Evolutionary conservation across 2,888 invertebrate genomes (phyloP), one percentile per base, ranked within the genome.

Genomic region (Spatulosminthurus flaviceps): DNA sequence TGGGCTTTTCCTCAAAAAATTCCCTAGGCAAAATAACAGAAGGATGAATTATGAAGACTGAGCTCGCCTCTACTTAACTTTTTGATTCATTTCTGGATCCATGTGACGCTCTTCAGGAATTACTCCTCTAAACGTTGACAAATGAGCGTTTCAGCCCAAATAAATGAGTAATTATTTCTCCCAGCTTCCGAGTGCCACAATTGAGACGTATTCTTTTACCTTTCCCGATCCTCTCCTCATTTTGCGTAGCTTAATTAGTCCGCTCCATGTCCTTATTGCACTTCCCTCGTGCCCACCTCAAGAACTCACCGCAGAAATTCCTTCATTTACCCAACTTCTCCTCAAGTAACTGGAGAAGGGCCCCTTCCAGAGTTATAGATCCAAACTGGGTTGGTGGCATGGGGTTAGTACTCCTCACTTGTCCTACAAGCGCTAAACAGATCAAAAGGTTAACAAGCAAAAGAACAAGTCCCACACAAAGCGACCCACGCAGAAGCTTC

Each of bases 101-200:
- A 1, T 9, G 34, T 34, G 34, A 34, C 34, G 34, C 34, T 34
- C 34, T 34, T 7, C 34, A 64, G 9, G 64, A 64, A 64, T 64
- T 24, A 64, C 19, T 64, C 19, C 24, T 22, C 19, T 42, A 72
- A 72, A 43, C 42, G 24, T 71, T 72, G 72, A 72, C 72, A 72
- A 72, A 72, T 72, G 72, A 64, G 72, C 24, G 61, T 26, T 61
- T 64, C 51, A 61, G n/a, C 11, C 26, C 29, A 60, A 74, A 74
- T 64, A 74, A 74, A 74, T 74, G 74, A 74, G 74, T 61, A 74
- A 74, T 74, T 74, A 74, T 64, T 22, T 24, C 64, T 64, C 19
- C n/a, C 26, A 16, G 2, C 64, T 64, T 26, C 22, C 64, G 24
- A 26, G n/a, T 51, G 51, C 19, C 16, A 24, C 19, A 64, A 64